Evolutionary conservation across 2,113 vertebrate species (phyloP), one percentile per base, ranked within the genome.

Genomic region (Gila orcuttii): DNA sequence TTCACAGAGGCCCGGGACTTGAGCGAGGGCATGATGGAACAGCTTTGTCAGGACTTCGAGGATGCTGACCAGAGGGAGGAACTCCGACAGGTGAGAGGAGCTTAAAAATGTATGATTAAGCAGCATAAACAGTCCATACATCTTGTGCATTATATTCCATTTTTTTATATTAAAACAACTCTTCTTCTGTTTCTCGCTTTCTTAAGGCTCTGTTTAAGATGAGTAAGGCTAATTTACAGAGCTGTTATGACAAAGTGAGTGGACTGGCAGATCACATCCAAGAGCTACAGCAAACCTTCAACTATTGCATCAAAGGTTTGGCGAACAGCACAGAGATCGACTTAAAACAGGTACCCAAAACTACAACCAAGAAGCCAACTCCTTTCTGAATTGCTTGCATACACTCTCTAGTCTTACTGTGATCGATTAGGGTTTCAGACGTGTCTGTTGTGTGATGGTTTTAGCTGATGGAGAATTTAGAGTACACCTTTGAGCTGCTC

Each of bases 401-500:
- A 57, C 6, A 57, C 6, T 57, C 21, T 57, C 3, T 23, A 23
- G 55, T 57, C 6, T 23, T 23, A 55, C 33, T 64, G 12, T 13
- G 25, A 11, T 17, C 45, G 5, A 42, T 42, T 82, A 36, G 69
- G n/a, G 33, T 2, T 19, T 60, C 31, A 21, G 59, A 60, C 17
- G 39, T 45, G 50, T 85, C 36, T 78, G 3, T 7, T 80, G 36
- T 84, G 11, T 81, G 64, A 71, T 9, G 47, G 21, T 79, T 89
- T 52, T 82, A 99, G 98, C 94, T 99, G 55, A 95, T 96, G 92
- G 95, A 95, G 89, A 98, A 97, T 3, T 95, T 96, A 0, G 94
- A 95, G 0, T 96, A 93, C 91, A 98, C 97, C 0, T 98, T 97
- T 6, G 91, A 96, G 86, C 95, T 95, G 89, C 85, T 98, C 87